Conservation (phyloP, 2,797 vertebrate species). For the Microtus californicus region DNA sequence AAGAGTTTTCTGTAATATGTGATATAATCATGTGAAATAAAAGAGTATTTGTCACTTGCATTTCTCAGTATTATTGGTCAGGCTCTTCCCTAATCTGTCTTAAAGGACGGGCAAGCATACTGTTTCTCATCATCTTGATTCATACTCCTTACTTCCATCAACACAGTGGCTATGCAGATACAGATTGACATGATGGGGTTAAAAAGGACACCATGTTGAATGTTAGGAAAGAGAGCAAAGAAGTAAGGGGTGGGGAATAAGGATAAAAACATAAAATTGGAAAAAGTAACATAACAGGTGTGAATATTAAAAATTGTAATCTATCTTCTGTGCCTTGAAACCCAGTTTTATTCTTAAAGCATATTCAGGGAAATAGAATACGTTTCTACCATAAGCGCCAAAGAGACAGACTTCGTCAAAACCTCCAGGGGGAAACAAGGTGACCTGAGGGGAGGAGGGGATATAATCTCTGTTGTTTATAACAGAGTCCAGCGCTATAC, state of each 20-base stretch:
- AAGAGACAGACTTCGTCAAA: background rate
- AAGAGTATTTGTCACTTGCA: background rate
- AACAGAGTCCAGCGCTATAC: background rate
- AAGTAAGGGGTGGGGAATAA: background rate
- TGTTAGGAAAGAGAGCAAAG: background rate
- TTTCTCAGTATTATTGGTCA: background rate
- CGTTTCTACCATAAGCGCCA: background rate
- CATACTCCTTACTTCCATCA: background rate
- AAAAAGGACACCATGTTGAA: background rate
- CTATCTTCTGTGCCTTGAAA: background rate
- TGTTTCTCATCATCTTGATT: background rate
- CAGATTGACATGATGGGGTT: background rate
- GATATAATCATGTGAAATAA: background rate
- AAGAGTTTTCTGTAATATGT: background rate
- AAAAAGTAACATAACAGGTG: background rate
- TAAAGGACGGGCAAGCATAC: background rate
- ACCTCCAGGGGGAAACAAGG: no score
- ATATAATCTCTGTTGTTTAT: background rate
- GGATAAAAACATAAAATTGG: background rate
- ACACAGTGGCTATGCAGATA: background rate
- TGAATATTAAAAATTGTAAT: background rate
- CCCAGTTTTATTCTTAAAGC: background rate
- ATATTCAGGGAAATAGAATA: background rate
- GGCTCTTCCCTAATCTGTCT: background rate
- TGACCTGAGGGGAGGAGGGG: background rate